A percentile compares a stretch with the other conserved stretches of the same genome.
Conservation (phyloP, 2,113 vertebrate genomes). For the Leptosomus discolor region DNA sequence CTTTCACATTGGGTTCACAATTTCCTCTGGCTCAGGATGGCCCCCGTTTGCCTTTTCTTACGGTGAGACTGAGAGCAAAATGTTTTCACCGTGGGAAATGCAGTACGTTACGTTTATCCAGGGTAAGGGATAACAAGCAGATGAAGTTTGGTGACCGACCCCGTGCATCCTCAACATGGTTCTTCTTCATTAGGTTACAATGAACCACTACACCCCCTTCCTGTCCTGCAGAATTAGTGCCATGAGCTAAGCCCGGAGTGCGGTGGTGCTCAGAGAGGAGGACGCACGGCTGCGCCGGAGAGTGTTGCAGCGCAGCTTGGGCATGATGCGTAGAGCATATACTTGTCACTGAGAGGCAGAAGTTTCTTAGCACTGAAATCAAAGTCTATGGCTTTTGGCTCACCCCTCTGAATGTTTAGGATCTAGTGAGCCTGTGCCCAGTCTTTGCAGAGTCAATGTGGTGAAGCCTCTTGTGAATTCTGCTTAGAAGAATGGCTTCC, state of each 20-base stretch:
- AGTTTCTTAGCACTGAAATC: background rate
- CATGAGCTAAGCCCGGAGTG: background rate
- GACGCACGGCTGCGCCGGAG: rapidly evolving
- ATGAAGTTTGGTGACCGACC: background rate
- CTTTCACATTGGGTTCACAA: background rate
- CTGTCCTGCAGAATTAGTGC: background rate
- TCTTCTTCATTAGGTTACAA: background rate
- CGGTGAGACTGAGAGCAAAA: background rate
- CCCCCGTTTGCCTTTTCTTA: background rate
- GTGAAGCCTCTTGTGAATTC: background rate
- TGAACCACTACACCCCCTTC: background rate
- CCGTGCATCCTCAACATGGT: background rate
- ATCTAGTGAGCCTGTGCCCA: background rate
- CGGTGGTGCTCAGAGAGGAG: background rate
- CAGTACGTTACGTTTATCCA: background rate
- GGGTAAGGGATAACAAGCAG: background rate
- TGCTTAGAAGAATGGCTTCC: background rate
- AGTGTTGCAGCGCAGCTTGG: background rate
- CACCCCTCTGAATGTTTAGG: background rate
- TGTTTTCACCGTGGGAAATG: background rate
- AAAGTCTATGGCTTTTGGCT: background rate
- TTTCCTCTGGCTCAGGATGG: background rate
- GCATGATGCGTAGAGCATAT: background rate
- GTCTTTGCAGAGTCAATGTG: background rate
- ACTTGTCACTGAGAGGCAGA: background rate